Conservation (phyloP, 2,797 vertebrate genomes). For the Toxotes lorentzi region DNA sequence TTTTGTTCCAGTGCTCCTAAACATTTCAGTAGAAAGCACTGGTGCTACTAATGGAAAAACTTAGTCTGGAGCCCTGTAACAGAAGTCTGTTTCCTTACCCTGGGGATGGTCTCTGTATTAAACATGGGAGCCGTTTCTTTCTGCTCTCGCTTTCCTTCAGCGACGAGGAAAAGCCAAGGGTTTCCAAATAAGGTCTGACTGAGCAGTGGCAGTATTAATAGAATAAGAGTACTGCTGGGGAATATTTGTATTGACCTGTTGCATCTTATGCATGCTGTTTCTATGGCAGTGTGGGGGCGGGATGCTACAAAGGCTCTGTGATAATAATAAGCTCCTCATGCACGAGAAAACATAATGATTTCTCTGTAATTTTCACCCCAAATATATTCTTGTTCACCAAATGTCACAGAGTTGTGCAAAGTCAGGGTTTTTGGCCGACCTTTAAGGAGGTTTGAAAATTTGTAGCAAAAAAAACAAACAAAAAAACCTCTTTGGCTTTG, state of each 20-base stretch:
- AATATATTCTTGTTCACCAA: neutral
- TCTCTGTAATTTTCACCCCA: slow-evolving; percentile 1
- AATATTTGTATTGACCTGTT: slow-evolving; percentile 81
- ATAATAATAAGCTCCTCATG: slow-evolving; percentile 26
- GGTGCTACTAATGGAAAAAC: too few species aligned
- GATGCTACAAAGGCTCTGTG: slow-evolving; percentile 37
- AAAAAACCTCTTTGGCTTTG: neutral
- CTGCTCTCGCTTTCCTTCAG: slow-evolving; percentile 27
- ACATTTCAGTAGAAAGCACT: too few species aligned
- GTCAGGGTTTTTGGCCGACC: neutral
- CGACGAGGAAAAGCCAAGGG: slow-evolving; percentile 51
- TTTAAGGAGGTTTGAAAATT: neutral
- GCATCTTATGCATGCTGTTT: slow-evolving; percentile 78
- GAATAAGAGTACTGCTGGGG: slow-evolving; percentile 69
- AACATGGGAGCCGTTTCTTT: slow-evolving; percentile 27
- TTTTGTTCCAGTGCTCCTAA: too few species aligned
- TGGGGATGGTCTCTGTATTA: slow-evolving; percentile 27
- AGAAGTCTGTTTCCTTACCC: slow-evolving; percentile 19
- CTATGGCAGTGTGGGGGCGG: slow-evolving; percentile 71
- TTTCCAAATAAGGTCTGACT: slow-evolving; percentile 78
- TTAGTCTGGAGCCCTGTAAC: neutral
- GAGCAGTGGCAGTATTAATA: slow-evolving; percentile 78
- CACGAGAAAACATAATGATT: slow-evolving; percentile 3
- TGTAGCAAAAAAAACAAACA: neutral
- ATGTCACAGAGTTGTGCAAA: neutral